phyloP scores from a whole-genome alignment of 2,888 invertebrate species.

The Venustoraphidia nigricollis region DNA sequence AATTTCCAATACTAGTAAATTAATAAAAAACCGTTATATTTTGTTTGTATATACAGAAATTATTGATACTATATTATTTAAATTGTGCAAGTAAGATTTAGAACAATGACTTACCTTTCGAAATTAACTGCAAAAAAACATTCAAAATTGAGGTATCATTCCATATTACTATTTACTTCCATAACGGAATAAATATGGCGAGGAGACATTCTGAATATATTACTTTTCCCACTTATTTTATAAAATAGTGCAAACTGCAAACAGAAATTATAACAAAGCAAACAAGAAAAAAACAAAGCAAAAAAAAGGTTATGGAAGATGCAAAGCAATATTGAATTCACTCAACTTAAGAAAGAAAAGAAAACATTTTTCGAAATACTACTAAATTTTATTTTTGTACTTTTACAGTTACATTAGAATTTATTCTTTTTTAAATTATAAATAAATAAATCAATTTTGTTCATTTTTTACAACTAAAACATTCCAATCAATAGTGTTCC shows the following conservation, averaged over 20 bases:
- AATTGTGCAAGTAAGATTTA: no score
- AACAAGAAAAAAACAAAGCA: background rate
- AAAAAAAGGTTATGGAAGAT: background rate
- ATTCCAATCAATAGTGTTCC: no score
- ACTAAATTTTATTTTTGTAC: background rate
- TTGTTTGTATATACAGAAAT: no score
- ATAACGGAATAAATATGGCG: background rate
- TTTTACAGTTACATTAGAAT: background rate
- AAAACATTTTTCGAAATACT: background rate
- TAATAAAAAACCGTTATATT: no score
- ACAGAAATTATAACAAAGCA: background rate
- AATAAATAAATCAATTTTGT: no score
- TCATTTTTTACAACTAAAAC: no score
- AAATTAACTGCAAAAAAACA: background rate
- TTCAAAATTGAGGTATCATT: background rate
- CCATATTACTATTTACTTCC: constrained; percentile 2
- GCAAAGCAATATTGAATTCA: constrained; percentile 1
- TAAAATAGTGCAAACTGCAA: background rate
- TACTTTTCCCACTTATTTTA: no score
- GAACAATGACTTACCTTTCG: no score
- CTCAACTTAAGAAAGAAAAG: background rate
- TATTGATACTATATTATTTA: no score
- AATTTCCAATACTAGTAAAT: no score
- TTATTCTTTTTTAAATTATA: background rate
- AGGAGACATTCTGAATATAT: no score